phyloP scores from a whole-genome alignment of 2,888 invertebrate genomes.

The Sinelater perroti region DNA sequence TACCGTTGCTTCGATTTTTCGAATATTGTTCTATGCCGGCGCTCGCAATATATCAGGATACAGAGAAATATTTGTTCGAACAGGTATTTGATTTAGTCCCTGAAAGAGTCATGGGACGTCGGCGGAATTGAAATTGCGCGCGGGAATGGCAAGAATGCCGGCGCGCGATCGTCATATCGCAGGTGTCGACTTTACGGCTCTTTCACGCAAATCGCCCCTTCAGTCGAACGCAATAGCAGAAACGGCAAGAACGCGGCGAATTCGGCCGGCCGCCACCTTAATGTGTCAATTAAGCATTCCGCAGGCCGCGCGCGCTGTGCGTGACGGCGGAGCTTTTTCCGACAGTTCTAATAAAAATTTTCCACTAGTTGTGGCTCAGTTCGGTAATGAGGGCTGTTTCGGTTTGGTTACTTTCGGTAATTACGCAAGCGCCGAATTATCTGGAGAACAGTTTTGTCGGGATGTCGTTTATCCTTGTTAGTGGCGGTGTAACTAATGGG shows the following conservation, averaged over 20 bases:
- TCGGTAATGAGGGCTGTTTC: background rate
- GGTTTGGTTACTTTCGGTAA: background rate
- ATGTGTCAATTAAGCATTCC: constrained; percentile 28
- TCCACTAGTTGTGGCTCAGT: constrained; percentile 14
- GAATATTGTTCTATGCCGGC: constrained; percentile 7
- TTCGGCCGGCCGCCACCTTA: constrained; percentile 19
- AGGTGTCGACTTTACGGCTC: constrained; percentile 28
- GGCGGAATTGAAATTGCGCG: constrained; percentile 34
- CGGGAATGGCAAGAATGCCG: constrained; percentile 33
- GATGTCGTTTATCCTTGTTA: background rate
- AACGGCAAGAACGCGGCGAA: constrained; percentile 23
- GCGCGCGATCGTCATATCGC: constrained; percentile 28
- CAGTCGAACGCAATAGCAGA: constrained; percentile 27
- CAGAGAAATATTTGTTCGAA: constrained; percentile 33
- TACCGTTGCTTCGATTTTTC: constrained; percentile 1
- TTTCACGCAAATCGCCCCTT: constrained; percentile 29
- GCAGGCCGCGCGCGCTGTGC: constrained; percentile 14
- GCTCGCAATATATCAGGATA: constrained; percentile 20
- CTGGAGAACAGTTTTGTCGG: background rate
- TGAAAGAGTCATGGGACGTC: constrained; percentile 32
- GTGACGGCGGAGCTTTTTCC: constrained; percentile 5
- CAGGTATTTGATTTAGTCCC: constrained; percentile 34
- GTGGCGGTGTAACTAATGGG: too few relatives aligned
- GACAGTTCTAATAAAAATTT: constrained; percentile 7
- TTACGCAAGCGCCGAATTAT: constrained; percentile 6